phyloP scores from a whole-genome alignment of 2,113 vertebrate species.

The Calonectris borealis region DNA sequence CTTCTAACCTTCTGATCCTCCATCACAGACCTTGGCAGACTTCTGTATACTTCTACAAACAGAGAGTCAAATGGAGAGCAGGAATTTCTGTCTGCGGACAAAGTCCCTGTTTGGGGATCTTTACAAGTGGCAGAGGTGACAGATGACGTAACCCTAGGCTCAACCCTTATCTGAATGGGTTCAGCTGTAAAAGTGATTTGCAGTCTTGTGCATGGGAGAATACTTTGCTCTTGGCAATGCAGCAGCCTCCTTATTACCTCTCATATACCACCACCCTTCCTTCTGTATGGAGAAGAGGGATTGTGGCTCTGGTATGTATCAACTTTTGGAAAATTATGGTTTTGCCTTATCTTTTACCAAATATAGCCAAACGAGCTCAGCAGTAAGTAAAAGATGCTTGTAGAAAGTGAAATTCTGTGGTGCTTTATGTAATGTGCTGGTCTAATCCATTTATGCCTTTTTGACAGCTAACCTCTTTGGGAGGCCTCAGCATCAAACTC shows the following conservation, averaged over 20 bases:
- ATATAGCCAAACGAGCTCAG: background rate
- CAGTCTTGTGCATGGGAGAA: background rate
- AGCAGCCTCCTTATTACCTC: background rate
- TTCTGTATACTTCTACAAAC: background rate
- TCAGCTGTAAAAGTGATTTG: background rate
- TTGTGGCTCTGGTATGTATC: background rate
- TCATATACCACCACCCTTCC: background rate
- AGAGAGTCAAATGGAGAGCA: background rate
- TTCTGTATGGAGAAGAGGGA: background rate
- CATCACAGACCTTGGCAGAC: background rate
- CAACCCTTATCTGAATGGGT: background rate
- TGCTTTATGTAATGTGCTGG: background rate
- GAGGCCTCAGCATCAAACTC: background rate
- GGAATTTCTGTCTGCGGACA: background rate
- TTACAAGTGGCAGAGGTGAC: background rate
- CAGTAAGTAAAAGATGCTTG: background rate
- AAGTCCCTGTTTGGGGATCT: background rate
- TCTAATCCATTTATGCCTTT: background rate
- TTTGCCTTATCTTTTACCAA: background rate
- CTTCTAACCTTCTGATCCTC: background rate
- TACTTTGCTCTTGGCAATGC: background rate
- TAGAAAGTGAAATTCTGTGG: background rate
- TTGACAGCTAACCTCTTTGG: background rate
- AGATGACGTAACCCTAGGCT: background rate
- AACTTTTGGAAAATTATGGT: background rate